Evolutionary conservation across 2,113 vertebrate genomes (phyloP).

Genomic region (Mirounga angustirostris): DNA sequence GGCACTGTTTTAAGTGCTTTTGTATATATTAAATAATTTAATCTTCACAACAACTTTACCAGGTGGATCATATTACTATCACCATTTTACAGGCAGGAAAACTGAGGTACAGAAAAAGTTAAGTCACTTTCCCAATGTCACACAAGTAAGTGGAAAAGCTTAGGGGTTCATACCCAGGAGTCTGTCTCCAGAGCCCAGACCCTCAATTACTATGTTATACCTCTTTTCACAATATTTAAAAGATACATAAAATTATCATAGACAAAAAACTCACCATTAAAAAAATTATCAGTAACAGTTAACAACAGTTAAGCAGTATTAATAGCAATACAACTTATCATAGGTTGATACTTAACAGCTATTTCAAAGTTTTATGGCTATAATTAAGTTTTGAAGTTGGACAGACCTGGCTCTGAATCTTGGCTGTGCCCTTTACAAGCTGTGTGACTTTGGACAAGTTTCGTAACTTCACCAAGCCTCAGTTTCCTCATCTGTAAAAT

Average conservation of each 20-base stretch:
- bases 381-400: conserved; percentile 74
- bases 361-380: conserved; percentile 61
- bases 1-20: not conserved
- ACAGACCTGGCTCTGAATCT: conserved; percentile 82
- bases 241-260: conserved; percentile 60
- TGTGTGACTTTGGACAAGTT: conserved; percentile 81
- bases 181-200: conserved; percentile 34
- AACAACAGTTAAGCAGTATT: conserved; percentile 57
- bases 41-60: not conserved
- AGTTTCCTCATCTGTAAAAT: conserved; percentile 84
- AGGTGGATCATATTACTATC: not conserved
- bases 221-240: conserved; percentile 62
- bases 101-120: conserved; percentile 63
- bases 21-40: conserved; percentile 23
- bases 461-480: conserved; percentile 81
- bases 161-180: not conserved
- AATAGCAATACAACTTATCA: conserved; percentile 58
- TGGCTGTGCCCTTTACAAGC: conserved; percentile 77
- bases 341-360: conserved; percentile 57
- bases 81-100: conserved; percentile 55
- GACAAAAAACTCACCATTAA: conserved; percentile 28
- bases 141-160: conserved; percentile 34
- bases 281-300: conserved; percentile 47
- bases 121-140: conserved; percentile 61
- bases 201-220: not conserved